A percentile compares a stretch with the other conserved stretches of the same genome.
These are phyloP conservation scores for Chelonia mydas DNA, from an alignment of 2,797 vertebrate species.

Conservation along the genomic window DNA sequence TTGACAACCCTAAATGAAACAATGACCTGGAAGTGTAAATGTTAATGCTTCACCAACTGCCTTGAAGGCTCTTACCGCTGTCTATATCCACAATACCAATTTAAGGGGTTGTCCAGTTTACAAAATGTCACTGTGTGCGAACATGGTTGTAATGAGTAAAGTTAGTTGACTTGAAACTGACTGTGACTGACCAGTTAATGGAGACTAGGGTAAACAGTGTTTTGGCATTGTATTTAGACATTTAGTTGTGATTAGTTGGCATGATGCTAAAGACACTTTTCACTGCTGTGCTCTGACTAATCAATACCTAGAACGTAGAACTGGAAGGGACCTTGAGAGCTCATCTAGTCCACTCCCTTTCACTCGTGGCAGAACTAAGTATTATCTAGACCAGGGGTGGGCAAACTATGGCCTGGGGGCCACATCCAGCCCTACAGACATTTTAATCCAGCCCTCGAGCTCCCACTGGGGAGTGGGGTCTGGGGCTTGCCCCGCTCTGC, in stretches of 20 bases:
- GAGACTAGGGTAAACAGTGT: background rate
- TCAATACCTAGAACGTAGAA: no score
- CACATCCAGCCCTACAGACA: no score
- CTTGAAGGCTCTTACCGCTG: background rate
- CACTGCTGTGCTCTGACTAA: no score
- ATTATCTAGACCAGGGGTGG: no score
- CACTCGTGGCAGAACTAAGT: no score
- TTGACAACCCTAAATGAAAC: background rate
- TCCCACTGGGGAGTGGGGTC: no score
- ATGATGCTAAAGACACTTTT: background rate
- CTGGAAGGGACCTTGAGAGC: no score
- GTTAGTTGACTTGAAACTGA: background rate
- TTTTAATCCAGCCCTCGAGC: no score
- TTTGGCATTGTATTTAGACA: background rate
- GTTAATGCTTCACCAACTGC: background rate
- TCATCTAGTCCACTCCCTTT: no score
- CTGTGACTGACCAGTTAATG: background rate
- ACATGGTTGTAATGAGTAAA: no score
- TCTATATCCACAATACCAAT: background rate
- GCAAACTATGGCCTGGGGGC: no score
- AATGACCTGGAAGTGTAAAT: fast-evolving
- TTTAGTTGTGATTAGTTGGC: background rate
- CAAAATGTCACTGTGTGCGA: background rate
- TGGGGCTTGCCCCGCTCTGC: no score
- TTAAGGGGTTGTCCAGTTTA: background rate